Evolutionary conservation across 2,888 invertebrate species (phyloP).

Genomic region (Bombylius major): DNA sequence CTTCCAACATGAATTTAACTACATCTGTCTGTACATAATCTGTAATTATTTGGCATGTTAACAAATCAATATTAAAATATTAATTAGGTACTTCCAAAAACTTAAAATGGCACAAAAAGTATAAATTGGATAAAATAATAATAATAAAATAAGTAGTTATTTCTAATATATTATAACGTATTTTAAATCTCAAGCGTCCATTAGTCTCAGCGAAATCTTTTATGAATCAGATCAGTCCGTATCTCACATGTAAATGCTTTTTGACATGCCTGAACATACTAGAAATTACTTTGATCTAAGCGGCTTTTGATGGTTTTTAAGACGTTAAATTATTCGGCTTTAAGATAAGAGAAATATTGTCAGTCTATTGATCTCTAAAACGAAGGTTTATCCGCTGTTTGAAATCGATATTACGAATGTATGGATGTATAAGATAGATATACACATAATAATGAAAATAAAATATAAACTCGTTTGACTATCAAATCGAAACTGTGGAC

Average conservation of each 20-base stretch:
- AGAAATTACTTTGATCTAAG: slow-evolving; percentile 4
- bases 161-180: too few species aligned
- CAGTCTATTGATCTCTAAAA: not conserved
- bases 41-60: too few species aligned
- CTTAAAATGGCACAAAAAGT: too few species aligned
- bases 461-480: too few species aligned
- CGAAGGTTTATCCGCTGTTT: not conserved
- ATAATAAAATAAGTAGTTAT: too few species aligned
- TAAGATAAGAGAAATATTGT: not conserved
- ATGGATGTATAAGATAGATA: too few species aligned
- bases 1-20: too few species aligned
- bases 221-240: not conserved
- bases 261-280: not conserved
- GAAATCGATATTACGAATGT: not conserved
- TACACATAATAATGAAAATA: too few species aligned
- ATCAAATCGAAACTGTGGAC: not conserved
- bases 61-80: too few species aligned
- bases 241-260: not conserved
- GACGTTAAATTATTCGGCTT: not conserved
- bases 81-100: too few species aligned
- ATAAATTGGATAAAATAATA: too few species aligned
- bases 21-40: too few species aligned
- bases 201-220: not conserved
- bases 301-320: not conserved
- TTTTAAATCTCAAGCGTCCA: not conserved